These are phyloP conservation scores for Cephus rjabovi DNA, from an alignment of 2,888 invertebrate genomes.

Conservation along the genomic window DNA sequence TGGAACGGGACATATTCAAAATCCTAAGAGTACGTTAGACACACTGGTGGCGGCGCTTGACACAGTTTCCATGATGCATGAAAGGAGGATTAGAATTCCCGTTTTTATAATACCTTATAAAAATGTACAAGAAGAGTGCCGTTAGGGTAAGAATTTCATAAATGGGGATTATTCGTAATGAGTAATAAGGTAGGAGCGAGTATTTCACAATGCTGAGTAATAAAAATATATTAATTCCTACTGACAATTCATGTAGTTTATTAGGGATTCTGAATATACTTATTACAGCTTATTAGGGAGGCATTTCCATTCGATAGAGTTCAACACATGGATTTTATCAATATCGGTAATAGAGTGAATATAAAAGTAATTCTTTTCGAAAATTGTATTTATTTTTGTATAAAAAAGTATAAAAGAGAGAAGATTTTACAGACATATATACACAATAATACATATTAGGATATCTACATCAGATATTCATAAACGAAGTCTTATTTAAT, in stretches of 20 bases:
- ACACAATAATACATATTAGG: constrained; percentile 58
- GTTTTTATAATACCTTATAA: too few species aligned
- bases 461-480: constrained; percentile 53
- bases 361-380: constrained; percentile 16
- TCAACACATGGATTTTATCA: neutral
- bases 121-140: neutral
- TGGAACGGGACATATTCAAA: too few species aligned
- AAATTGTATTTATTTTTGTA: constrained; percentile 55
- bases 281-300: too few species aligned
- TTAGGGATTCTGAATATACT: too few species aligned
- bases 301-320: too few species aligned
- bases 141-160: neutral
- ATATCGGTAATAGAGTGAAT: neutral
- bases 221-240: too few species aligned
- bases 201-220: neutral
- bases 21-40: too few species aligned
- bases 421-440: constrained; percentile 48
- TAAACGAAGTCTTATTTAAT: constrained; percentile 13
- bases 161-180: neutral
- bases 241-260: too few species aligned
- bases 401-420: constrained; percentile 55
- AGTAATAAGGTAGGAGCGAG: too few species aligned
- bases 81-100: too few species aligned
- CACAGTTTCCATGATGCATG: too few species aligned
- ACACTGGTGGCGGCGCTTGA: too few species aligned